Base-by-base conservation (phyloP, 2,113 vertebrate genomes). In the Plecotus auritus region DNA sequence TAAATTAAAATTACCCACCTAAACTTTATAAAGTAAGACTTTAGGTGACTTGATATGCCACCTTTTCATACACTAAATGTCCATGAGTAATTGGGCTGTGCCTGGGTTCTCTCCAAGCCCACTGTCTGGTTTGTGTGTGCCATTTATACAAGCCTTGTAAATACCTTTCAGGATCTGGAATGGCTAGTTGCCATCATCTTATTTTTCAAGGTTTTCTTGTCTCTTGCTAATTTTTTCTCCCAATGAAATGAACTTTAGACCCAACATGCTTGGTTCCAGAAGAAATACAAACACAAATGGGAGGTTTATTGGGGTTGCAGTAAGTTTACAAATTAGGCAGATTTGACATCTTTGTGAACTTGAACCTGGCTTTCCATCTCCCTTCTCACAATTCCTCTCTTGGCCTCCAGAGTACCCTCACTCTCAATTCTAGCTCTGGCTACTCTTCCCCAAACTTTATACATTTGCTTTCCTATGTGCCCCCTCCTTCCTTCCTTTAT, bases 181-280 rank as follows among this genome's bases (percentile, higher is more conserved):
- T 72, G 47, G 47, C 51, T 73, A 22, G 47, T 54, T 69, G 40
- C 32, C 47, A 9, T 69, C 61, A 7, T 47, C 72, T 49, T 49
- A 26, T 72, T 83, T 84, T 66, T 64, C 72, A 84, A 45, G 54
- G 59, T 80, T 85, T 89, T 18, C 59, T 35, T 85, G 18, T 85
- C 87, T 85, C 40, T 81, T 86, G 26, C 47, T 88, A 45, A 56
- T 26, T 64, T 87, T 95, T 94, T 92, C 47, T 72, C 56, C 56
- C 64, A 92, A 84, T 51, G 28, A 92, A 95, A 47, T 11, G 26
- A 94, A 85, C 64, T 73, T 84, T 56, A 82, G 51, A 85, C 14
- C 42, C 61, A 93, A 73, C 73, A 23, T 78, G 13, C 22, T 49
- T 66, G 37, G 42, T 14, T 70, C 73, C 59, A 72, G 35, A 77